Evolutionary conservation across 2,797 vertebrate genomes (phyloP), one percentile per base, ranked within the genome.

Genomic region (Sciaenops ocellatus): DNA sequence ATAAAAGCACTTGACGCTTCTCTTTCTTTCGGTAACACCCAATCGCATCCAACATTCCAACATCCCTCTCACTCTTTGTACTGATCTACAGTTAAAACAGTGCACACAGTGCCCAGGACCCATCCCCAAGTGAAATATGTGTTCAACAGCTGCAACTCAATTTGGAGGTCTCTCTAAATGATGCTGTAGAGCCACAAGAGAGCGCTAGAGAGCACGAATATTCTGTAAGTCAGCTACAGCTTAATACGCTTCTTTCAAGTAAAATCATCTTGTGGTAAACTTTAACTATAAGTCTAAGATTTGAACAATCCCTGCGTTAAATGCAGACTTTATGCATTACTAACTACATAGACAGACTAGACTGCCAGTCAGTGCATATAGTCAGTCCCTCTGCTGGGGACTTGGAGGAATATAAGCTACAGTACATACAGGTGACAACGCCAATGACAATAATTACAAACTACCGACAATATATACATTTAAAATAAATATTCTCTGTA

Each of bases 401-500:
- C 84, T 88, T 89, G 34, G 67, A 83, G 77, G 73, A 73, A 61
- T 79, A 78, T 28, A 80, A 90, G 64, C 78, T 84, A 85, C 77
- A 75, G 48, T 50, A 88, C 86, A 74, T 59, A 71, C 82, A 86
- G 69, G 52, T 70, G 71, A 87, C 85, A 46, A 85, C 76, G 87
- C 62, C 51, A 80, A 61, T 51, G 52, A 89, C 80, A 72, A 79
- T 76, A 90, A 80, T 85, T 77, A 78, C 69, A 88, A 87, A 87
- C 84, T 89, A 91, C 89, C 15, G 70, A 90, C 76, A 83, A 79
- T 86, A 89, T 92, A 78, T 85, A 93, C 82, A 93, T 82, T 85
- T 90, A 82, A 90, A 93, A 90, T 91, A 91, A 89, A 85, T 90
- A 88, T 85, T 93, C 88, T 94, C 90, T 94, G 93, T 94, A 94